Conservation (phyloP, 2,113 vertebrate species). For the Cyanoderma ruficeps region DNA sequence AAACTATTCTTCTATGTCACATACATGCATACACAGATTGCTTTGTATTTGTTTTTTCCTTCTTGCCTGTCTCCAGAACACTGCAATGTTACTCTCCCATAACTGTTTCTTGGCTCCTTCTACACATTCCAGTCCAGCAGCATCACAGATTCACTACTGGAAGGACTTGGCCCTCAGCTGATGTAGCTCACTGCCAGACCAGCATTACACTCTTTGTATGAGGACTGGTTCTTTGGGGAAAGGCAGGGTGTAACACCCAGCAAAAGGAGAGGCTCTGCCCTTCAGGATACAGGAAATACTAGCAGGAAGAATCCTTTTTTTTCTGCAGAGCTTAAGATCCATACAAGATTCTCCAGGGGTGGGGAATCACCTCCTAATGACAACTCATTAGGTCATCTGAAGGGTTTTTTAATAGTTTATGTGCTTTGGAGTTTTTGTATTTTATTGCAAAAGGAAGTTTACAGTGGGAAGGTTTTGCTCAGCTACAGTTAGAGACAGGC, state of each 20-base stretch:
- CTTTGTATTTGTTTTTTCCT: background rate
- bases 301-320: background rate
- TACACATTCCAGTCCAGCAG: slow-evolving; percentile 1
- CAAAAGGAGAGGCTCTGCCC: background rate
- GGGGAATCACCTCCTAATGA: background rate
- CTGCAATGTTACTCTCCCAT: slow-evolving; percentile 40
- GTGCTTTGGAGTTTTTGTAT: background rate
- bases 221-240: background rate
- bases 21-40: background rate
- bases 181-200: background rate
- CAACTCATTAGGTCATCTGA: background rate
- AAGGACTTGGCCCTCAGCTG: background rate
- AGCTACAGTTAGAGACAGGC: background rate
- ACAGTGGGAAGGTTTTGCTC: background rate
- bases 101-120: slow-evolving; percentile 49
- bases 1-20: background rate
- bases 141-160: background rate
- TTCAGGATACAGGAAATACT: background rate
- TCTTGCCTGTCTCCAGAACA: slow-evolving; percentile 9
- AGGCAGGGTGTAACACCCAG: background rate
- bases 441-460: background rate
- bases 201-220: background rate
- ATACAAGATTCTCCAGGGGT: background rate
- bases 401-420: background rate
- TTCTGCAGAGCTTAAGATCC: background rate